phyloP scores from a whole-genome alignment of 2,888 invertebrate genomes.

The Criorhina ranunculi region DNA sequence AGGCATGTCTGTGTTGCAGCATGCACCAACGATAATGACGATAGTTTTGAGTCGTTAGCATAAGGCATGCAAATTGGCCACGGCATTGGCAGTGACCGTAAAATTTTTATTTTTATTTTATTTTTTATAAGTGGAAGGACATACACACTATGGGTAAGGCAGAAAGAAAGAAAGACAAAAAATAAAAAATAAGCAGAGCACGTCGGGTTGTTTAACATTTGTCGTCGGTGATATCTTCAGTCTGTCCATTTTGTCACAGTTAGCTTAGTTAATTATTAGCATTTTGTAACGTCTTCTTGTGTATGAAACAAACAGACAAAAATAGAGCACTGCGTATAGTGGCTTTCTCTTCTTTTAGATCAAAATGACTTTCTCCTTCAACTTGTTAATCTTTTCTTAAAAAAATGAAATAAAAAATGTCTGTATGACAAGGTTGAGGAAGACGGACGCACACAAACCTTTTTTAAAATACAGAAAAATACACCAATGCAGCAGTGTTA shows the following conservation, averaged over 20 bases:
- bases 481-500: neutral
- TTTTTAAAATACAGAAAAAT: neutral
- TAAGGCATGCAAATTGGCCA: slow-evolving; percentile 33
- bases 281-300: neutral
- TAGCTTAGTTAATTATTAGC: neutral
- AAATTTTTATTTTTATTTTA: neutral
- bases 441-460: neutral
- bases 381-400: slow-evolving; percentile 3
- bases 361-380: slow-evolving; percentile 34
- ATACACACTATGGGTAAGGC: neutral
- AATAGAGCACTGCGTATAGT: neutral
- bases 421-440: no score
- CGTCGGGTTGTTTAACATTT: slow-evolving; percentile 10
- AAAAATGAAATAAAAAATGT: no score
- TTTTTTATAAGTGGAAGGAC: neutral
- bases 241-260: neutral
- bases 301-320: slow-evolving; percentile 1
- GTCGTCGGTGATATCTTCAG: neutral
- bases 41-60: neutral
- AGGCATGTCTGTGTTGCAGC: neutral
- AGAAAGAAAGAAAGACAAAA: neutral
- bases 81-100: slow-evolving; percentile 50
- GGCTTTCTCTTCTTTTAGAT: slow-evolving; percentile 30
- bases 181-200: slow-evolving; percentile 19
- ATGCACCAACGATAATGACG: neutral